These are phyloP conservation scores for Cassiopea andromeda DNA, from an alignment of 30 jellyfish, hydroid and myxozoan species.

Conservation along the genomic window DNA sequence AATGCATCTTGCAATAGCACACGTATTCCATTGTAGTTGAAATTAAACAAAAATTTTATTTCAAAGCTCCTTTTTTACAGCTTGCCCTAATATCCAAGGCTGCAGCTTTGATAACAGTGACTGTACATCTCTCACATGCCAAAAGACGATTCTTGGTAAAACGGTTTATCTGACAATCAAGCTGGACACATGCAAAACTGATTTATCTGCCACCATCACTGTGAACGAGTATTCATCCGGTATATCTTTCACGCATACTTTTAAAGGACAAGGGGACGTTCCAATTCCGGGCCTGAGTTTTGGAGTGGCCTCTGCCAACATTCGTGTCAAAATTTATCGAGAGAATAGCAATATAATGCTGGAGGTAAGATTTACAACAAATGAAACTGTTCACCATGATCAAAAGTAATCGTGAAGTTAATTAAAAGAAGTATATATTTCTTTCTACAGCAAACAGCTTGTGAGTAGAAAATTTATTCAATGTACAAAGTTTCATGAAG, in stretches of 20 bases:
- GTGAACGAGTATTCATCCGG: slow-evolving; percentile 7
- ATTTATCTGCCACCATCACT: slow-evolving; percentile 2
- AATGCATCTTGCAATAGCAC: too few species aligned
- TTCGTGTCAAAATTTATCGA: slow-evolving; percentile 15
- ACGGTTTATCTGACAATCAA: neutral
- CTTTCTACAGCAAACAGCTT: too few species aligned
- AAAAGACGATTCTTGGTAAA: slow-evolving; percentile 3
- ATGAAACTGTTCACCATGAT: too few species aligned
- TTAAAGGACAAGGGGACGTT: slow-evolving; percentile 10
- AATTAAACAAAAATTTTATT: too few species aligned
- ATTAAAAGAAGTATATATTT: too few species aligned
- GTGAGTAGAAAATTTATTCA: too few species aligned
- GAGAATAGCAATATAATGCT: neutral
- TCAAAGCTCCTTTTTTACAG: neutral
- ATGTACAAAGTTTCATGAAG: too few species aligned
- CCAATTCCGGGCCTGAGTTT: slow-evolving; percentile 46
- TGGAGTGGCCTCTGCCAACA: slow-evolving; percentile 29
- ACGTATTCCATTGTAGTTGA: too few species aligned
- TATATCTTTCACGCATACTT: slow-evolving; percentile 19
- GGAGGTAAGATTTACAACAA: neutral
- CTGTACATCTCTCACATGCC: slow-evolving; percentile 20
- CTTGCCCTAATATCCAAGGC: slow-evolving; percentile 31
- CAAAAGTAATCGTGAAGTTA: too few species aligned
- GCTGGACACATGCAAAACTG: slow-evolving; percentile 25
- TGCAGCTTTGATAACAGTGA: slow-evolving; percentile 15